Base-by-base conservation (phyloP, 2,113 vertebrate species). In the Entosphenus tridentatus region DNA sequence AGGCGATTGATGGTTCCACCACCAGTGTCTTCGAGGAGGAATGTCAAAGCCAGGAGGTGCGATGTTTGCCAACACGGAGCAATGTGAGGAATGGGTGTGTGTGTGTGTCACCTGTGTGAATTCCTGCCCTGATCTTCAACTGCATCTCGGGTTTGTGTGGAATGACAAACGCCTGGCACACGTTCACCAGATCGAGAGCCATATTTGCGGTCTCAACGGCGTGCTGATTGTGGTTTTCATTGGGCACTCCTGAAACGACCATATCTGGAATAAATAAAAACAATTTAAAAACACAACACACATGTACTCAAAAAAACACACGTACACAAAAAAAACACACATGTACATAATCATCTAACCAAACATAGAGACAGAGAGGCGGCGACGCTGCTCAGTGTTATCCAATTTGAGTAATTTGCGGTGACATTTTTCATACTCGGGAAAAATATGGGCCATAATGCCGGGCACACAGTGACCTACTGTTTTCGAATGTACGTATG, bases 231-330 rank as follows among this genome's bases (percentile, higher is more conserved):
- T 79, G 80, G 70, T 82, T 84, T 75, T 83, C 81, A 62, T 81
- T 72, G 5, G 80, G 81, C 12, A 84, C 82, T 16, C 82, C 81
- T 16, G 82, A 81, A 67, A 84, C 81, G 70, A 82, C 81, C 82
- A 83, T 82, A 72, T 84, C 83, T 84, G 69, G 12, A 72, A 18
- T 8, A 68, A 67, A 14, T 72, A 21, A 21, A 67, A 71, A 67
- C 68, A 59, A 10, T 67, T 65, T 18, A 2, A 18, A 18, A 18
- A 18, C 18, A 18, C 18, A 18, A 2, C 18, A 18, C 21, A 62
- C 21, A 6, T 5, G 21, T 39, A 13, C n/a, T 55, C n/a, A 39
- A 21, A 65, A 65, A 57, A 65, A 65, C 14, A 8, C 39, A 39
- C 5, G 39, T 39, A 13, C 16, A 68, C n/a, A 17, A 21, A 65